phyloP scores from a whole-genome alignment of 2,797 vertebrate species.

The Sebastes flavidus region DNA sequence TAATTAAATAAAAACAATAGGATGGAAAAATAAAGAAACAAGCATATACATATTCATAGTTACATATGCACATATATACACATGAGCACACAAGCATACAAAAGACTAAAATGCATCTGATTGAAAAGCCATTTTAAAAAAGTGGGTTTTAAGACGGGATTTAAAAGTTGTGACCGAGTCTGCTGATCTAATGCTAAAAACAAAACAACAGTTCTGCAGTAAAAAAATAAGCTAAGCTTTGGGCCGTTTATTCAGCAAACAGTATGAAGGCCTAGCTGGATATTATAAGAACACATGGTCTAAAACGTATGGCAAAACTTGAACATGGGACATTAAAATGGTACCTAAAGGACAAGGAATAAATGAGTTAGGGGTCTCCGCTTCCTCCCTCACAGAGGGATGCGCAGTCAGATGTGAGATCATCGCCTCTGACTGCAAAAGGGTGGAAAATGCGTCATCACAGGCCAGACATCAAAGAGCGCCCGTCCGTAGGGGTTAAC shows the following conservation, averaged over 20 bases:
- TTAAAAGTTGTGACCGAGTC: too few relatives aligned
- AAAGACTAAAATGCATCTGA: too few relatives aligned
- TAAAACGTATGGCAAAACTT: background rate
- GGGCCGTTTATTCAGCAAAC: background rate
- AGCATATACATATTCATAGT: too few relatives aligned
- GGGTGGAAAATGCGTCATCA: constrained; percentile 72
- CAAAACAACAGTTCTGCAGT: background rate
- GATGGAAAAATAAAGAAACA: too few relatives aligned
- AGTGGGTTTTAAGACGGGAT: too few relatives aligned
- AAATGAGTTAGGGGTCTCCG: constrained; percentile 13
- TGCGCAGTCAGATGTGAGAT: constrained; percentile 70
- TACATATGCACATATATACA: too few relatives aligned
- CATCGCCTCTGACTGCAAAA: constrained; percentile 52
- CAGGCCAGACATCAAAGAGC: constrained; percentile 67
- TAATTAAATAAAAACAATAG: too few relatives aligned
- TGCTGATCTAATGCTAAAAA: too few relatives aligned
- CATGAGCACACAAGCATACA: too few relatives aligned
- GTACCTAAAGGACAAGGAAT: background rate
- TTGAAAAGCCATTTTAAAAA: too few relatives aligned
- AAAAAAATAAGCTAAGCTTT: background rate
- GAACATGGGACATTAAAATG: background rate
- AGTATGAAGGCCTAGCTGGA: background rate
- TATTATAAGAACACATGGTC: background rate
- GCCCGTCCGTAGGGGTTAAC: constrained; percentile 53
- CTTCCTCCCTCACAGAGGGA: constrained; percentile 13